Evolutionary conservation across 2,888 invertebrate species (phyloP).

Genomic region (Cheilosia grossa): DNA sequence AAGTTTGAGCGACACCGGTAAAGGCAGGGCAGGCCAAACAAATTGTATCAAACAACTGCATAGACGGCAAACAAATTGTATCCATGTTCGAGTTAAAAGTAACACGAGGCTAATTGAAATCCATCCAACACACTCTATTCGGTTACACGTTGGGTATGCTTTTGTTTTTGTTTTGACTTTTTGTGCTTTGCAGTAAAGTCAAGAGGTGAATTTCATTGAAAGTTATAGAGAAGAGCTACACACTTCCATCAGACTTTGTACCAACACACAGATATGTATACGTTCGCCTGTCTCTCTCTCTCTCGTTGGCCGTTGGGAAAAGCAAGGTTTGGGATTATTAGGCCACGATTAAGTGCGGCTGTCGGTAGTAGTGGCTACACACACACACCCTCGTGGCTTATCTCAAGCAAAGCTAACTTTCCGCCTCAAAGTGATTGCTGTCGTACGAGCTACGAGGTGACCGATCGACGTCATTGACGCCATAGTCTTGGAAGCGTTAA

Average conservation of each 20-base stretch:
- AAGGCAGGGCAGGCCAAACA: background rate
- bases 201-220: constrained; percentile 70
- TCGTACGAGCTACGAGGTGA: background rate
- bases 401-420: constrained; percentile 48
- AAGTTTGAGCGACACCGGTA: too few species aligned
- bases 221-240: constrained; percentile 55
- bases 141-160: constrained; percentile 32
- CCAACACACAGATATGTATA: background rate
- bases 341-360: constrained; percentile 52
- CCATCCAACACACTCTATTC: constrained; percentile 23
- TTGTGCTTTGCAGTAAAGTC: constrained; percentile 50
- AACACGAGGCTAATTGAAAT: constrained; percentile 69
- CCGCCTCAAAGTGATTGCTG: constrained; percentile 48
- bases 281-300: constrained; percentile 14
- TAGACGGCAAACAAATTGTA: constrained; percentile 30
- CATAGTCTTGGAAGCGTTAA: constrained; percentile 12
- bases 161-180: constrained; percentile 22
- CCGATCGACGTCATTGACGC: constrained; percentile 22
- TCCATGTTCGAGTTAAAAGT: constrained; percentile 56
- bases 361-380: constrained; percentile 42
- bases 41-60: constrained; percentile 6
- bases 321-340: constrained; percentile 71
- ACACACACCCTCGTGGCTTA: constrained; percentile 49
- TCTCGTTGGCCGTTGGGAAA: constrained; percentile 27
- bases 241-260: background rate